Percentiles rank a stretch among this genome's conserved stretches.
phyloP scores from a whole-genome alignment of 1,140 invertebrate genomes.

The Whitmania pigra region DNA sequence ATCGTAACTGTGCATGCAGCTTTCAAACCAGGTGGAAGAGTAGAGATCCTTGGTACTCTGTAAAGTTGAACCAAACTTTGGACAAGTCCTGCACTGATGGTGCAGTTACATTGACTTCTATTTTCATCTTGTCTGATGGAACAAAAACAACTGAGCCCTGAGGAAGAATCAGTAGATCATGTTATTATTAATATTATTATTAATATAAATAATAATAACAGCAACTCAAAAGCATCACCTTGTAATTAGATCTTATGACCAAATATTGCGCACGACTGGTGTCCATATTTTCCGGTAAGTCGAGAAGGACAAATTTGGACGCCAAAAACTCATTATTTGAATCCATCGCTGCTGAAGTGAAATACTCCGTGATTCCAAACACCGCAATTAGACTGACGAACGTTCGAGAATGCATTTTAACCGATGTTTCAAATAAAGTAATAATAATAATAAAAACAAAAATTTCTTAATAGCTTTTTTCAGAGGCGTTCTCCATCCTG shows the following conservation, averaged over 20 bases:
- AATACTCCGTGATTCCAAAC: no score
- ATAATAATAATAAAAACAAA: no score
- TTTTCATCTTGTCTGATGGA: constrained; percentile 18
- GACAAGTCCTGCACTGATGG: constrained; percentile 21
- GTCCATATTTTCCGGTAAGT: constrained; percentile 1
- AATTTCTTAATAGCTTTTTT: no score
- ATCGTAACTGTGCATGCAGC: not conserved
- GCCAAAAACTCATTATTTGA: not conserved
- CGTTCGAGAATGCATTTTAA: no score
- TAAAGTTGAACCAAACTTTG: constrained; percentile 24
- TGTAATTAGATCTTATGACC: constrained; percentile 9
- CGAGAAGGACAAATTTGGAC: constrained; percentile 4
- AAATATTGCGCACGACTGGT: not conserved
- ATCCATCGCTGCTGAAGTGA: no score
- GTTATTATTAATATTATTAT: not conserved
- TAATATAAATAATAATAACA: not conserved
- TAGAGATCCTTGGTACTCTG: constrained; percentile 17
- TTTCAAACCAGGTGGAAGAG: constrained; percentile 23
- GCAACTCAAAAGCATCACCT: not conserved
- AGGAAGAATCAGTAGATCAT: not conserved
- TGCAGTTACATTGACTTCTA: constrained; percentile 22
- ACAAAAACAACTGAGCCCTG: constrained; percentile 25
- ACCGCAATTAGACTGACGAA: no score
- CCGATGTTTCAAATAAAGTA: no score
- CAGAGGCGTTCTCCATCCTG: no score